Evolutionary conservation across 2,113 vertebrate genomes (phyloP).

Genomic region (Rhadina sibilatrix): DNA sequence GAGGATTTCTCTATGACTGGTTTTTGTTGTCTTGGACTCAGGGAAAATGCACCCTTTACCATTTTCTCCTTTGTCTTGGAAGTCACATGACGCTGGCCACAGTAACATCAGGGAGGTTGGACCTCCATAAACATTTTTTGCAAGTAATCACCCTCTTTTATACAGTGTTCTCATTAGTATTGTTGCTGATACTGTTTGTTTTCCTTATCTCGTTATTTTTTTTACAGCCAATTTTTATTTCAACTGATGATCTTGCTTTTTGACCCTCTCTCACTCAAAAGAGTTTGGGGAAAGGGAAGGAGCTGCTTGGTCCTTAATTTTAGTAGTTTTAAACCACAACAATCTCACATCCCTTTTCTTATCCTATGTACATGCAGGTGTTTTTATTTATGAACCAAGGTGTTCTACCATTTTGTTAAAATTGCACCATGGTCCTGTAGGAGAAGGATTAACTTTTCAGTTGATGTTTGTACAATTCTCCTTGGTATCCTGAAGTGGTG

Average conservation of each 20-base stretch:
- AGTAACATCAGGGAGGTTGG: background rate
- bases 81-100: background rate
- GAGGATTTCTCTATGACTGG: background rate
- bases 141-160: background rate
- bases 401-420: background rate
- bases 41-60: background rate
- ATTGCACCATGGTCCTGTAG: background rate
- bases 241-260: background rate
- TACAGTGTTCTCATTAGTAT: background rate
- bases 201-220: background rate
- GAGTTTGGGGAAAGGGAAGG: background rate
- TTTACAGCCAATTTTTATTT: background rate
- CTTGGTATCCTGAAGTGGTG: background rate
- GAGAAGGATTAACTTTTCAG: background rate
- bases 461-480: background rate
- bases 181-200: background rate
- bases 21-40: background rate
- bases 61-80: background rate
- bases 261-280: background rate
- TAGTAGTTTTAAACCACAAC: background rate
- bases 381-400: background rate
- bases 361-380: background rate
- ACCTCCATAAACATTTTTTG: background rate
- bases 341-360: background rate
- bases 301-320: background rate